Conservation (phyloP, 2,113 vertebrate genomes). For the Mesitornis unicolor region DNA sequence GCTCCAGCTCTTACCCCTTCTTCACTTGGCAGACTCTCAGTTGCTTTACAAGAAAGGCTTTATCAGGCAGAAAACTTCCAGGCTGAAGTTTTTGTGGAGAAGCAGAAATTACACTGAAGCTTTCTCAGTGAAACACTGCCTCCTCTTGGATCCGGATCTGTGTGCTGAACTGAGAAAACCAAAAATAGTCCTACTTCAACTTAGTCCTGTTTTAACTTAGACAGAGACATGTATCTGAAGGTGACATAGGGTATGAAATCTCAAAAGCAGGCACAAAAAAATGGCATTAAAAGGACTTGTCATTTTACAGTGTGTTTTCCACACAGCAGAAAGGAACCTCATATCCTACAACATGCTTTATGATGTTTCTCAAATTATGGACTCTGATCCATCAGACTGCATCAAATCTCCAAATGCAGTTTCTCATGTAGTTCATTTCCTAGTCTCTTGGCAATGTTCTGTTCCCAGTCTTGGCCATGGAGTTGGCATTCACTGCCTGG, state of each 20-base stretch:
- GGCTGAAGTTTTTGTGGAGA: not conserved
- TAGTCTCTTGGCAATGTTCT: not conserved
- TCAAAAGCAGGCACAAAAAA: not conserved
- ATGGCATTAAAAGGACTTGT: not conserved
- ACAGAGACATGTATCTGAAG: not conserved
- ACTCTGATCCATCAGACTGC: not conserved
- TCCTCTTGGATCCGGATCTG: not conserved
- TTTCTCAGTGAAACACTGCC: not conserved
- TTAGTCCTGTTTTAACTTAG: not conserved
- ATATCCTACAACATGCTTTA: not conserved
- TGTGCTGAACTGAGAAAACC: not conserved
- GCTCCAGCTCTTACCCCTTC: not conserved
- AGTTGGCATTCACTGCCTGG: not conserved
- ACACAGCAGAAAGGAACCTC: not conserved
- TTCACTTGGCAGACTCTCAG: not conserved
- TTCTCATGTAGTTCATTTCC: not conserved
- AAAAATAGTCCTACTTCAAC: accelerated
- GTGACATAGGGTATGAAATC: not conserved
- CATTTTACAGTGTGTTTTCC: not conserved
- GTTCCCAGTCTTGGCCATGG: not conserved
- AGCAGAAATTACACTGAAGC: not conserved
- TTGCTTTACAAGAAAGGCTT: not conserved
- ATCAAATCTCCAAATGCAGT: not conserved
- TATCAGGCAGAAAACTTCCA: not conserved
- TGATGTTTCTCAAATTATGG: not conserved